phyloP scores from a whole-genome alignment of 2,888 invertebrate species.

The Mesorhabditis sp. region DNA sequence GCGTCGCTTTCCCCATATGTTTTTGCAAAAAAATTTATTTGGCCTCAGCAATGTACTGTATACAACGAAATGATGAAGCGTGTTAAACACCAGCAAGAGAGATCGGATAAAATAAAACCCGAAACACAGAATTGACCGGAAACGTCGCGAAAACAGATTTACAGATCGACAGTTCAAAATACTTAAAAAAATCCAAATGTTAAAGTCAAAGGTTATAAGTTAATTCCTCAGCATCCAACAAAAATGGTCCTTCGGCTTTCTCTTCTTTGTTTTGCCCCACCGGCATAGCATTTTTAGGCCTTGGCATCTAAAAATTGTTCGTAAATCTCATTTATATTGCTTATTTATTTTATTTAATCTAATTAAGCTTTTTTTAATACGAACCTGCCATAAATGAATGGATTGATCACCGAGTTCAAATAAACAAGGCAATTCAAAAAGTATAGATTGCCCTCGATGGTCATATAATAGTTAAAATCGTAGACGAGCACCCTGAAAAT shows the following conservation, averaged over 20 bases:
- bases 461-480: slow-evolving; percentile 30
- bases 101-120: no score
- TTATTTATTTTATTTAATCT: not conserved
- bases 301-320: slow-evolving; percentile 25
- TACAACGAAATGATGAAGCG: no score
- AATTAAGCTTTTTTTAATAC: not conserved
- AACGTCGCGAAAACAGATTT: no score
- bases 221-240: not conserved
- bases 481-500: slow-evolving; percentile 37
- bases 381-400: slow-evolving; percentile 45
- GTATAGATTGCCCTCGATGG: slow-evolving; percentile 35
- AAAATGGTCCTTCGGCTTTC: slow-evolving; percentile 18
- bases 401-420: slow-evolving; percentile 46
- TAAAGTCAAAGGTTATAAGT: no score
- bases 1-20: no score
- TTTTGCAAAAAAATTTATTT: no score
- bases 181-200: no score
- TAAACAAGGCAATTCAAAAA: slow-evolving; percentile 40
- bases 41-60: no score
- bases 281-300: slow-evolving; percentile 30
- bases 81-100: no score
- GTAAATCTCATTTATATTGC: not conserved
- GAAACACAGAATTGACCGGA: no score
- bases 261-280: slow-evolving; percentile 18
- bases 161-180: no score